Percentiles rank a stretch among this genome's conserved stretches.
phyloP scores from a whole-genome alignment of 1,140 invertebrate genomes.

The Pararge aegeria region DNA sequence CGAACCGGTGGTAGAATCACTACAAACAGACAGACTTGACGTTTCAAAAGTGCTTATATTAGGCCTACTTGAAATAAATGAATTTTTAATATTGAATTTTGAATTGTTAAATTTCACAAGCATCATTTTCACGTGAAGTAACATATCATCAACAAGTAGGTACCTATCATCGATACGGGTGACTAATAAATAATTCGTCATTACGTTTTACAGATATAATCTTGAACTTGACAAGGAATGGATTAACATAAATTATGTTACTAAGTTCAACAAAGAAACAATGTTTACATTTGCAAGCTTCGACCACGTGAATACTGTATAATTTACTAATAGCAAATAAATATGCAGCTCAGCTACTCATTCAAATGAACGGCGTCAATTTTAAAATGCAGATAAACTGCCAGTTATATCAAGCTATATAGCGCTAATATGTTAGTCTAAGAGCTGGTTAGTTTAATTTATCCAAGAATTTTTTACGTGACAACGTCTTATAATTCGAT shows the following conservation, averaged over 20 bases:
- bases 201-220: not conserved
- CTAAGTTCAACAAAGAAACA: not conserved
- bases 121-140: too few relatives aligned
- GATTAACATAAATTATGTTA: not conserved
- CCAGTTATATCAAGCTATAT: conserved; percentile 2
- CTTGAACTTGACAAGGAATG: not conserved
- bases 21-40: too few relatives aligned
- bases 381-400: conserved; percentile 21
- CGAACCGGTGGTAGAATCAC: too few relatives aligned
- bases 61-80: too few relatives aligned
- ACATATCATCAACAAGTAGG: too few relatives aligned
- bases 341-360: conserved; percentile 13
- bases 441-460: not conserved
- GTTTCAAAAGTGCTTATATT: too few relatives aligned
- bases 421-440: conserved; percentile 15
- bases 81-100: too few relatives aligned
- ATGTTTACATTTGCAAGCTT: conserved; percentile 13
- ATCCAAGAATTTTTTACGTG: too few relatives aligned
- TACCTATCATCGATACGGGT: not conserved
- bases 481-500: too few relatives aligned
- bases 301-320: conserved; percentile 6
- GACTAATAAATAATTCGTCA: not conserved
- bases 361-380: conserved; percentile 9
- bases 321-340: conserved; percentile 5
- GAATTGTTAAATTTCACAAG: too few relatives aligned